These are phyloP conservation scores for Paramormyrops hopkinsi DNA, from an alignment of 2,797 vertebrate genomes.

Conservation along the genomic window DNA sequence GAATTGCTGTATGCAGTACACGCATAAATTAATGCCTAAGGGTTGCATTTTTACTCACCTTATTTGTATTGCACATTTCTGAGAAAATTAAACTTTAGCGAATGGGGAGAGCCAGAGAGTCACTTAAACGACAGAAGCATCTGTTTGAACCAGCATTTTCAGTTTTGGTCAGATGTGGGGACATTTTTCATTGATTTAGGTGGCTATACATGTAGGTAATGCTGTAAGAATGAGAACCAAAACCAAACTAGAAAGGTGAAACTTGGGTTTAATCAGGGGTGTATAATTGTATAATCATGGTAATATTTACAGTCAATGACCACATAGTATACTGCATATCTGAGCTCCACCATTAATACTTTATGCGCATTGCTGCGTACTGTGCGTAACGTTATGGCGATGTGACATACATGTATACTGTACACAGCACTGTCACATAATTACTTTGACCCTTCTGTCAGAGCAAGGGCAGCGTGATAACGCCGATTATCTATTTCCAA, in stretches of 20 bases:
- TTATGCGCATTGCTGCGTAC: neutral
- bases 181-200: neutral
- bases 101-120: neutral
- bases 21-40: neutral
- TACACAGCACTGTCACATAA: neutral
- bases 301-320: neutral
- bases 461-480: neutral
- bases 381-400: neutral
- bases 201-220: neutral
- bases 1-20: neutral
- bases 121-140: neutral
- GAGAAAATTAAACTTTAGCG: neutral
- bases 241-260: neutral
- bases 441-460: neutral
- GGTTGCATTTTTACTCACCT: neutral
- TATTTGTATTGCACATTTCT: neutral
- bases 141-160: neutral
- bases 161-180: neutral
- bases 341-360: slow-evolving; percentile 18
- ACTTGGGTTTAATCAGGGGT: neutral
- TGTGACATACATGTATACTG: neutral
- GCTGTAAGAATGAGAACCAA: neutral
- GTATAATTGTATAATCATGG: neutral
- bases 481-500: neutral
- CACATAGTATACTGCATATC: neutral